These are phyloP conservation scores for Suillia variegata DNA, from an alignment of 2,888 invertebrate genomes.

Conservation along the genomic window DNA sequence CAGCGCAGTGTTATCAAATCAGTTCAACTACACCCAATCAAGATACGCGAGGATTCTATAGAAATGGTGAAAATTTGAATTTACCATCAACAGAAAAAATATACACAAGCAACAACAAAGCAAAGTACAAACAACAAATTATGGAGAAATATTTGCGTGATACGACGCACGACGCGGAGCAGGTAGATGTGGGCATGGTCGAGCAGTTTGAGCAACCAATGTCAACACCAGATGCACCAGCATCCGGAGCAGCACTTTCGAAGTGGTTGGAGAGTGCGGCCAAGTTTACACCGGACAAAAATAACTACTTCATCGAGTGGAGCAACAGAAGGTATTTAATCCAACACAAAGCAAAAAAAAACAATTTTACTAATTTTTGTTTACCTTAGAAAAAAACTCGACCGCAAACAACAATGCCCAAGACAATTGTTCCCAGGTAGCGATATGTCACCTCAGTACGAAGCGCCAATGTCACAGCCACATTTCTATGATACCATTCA, in stretches of 20 bases:
- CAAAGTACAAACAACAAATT: constrained; percentile 67
- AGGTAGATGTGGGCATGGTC: constrained; percentile 13
- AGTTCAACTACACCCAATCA: constrained; percentile 59
- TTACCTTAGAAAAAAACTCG: constrained; percentile 49
- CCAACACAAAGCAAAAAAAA: constrained; percentile 2
- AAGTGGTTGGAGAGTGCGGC: constrained; percentile 80
- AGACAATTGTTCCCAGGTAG: constrained; percentile 30
- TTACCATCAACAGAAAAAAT: constrained; percentile 20
- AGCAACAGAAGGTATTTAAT: constrained; percentile 54
- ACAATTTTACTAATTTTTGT: neutral
- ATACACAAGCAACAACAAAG: constrained; percentile 34
- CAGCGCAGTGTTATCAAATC: constrained; percentile 55
- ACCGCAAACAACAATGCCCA: constrained; percentile 27
- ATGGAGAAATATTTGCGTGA: constrained; percentile 67
- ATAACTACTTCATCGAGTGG: constrained; percentile 76
- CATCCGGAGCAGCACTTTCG: constrained; percentile 62
- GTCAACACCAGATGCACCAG: neutral
- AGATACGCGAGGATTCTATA: neutral
- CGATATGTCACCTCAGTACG: constrained; percentile 31
- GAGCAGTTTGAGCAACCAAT: neutral
- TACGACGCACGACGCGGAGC: too few relatives aligned
- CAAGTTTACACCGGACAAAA: constrained; percentile 74
- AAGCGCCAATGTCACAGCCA: constrained; percentile 8
- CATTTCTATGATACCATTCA: constrained; percentile 59
- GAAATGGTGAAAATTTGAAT: neutral